A percentile compares a stretch with the other conserved stretches of the same genome.
Evolutionary conservation across 1,140 invertebrate genomes (phyloP).

Genomic region (Helicorthomorpha holstii): DNA sequence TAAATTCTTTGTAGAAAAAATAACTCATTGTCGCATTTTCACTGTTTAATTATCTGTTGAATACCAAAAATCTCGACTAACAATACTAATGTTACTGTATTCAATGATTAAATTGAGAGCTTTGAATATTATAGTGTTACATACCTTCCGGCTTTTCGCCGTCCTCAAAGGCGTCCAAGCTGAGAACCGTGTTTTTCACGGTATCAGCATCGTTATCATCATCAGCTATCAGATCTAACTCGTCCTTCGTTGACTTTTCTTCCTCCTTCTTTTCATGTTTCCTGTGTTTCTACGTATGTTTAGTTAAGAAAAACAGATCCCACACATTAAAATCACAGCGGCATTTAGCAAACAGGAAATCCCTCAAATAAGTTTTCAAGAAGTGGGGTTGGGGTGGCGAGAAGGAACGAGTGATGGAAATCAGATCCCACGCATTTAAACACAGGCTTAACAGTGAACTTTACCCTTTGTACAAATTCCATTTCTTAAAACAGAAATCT

Average conservation of each 20-base stretch:
- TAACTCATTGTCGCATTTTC: too few relatives aligned
- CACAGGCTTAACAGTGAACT: not conserved
- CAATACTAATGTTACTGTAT: not conserved
- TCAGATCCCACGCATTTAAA: not conserved
- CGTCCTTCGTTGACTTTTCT: not conserved
- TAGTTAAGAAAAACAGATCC: not conserved
- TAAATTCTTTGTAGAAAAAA: too few relatives aligned
- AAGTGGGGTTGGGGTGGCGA: not conserved
- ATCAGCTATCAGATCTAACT: slow-evolving; percentile 5
- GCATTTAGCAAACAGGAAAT: too few relatives aligned
- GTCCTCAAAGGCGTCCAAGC: too few relatives aligned
- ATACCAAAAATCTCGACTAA: not conserved
- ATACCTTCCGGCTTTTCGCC: slow-evolving; percentile 1
- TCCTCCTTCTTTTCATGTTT: not conserved
- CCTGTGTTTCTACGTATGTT: not conserved
- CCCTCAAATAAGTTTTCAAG: not conserved
- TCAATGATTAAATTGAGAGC: not conserved
- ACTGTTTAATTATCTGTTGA: not conserved
- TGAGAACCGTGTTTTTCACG: not conserved
- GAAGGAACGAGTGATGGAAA: not conserved
- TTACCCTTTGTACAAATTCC: too few relatives aligned
- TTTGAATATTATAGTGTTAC: not conserved
- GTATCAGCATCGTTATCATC: not conserved
- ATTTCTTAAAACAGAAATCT: too few relatives aligned
- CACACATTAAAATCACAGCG: too few relatives aligned